Conservation (phyloP, 2,113 vertebrate species). For the Eclectus roratus region DNA sequence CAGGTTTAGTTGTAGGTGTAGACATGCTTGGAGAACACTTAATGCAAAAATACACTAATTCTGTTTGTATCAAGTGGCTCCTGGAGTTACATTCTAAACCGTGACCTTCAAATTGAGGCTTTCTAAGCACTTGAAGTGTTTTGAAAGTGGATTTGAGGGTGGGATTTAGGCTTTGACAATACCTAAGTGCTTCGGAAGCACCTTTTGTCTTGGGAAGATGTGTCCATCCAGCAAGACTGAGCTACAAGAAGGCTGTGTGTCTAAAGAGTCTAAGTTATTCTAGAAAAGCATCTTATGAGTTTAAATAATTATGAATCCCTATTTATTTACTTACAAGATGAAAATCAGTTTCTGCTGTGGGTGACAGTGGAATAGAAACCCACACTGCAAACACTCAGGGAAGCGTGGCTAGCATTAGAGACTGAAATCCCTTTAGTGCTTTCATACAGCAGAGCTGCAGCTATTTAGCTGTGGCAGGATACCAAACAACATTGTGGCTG, state of each 20-base stretch:
- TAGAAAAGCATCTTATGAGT: background rate
- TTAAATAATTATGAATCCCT: slow-evolving; percentile 25
- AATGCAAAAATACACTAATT: background rate
- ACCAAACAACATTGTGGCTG: slow-evolving; percentile 58
- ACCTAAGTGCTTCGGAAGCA: background rate
- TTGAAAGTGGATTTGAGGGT: background rate
- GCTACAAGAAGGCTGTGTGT: background rate
- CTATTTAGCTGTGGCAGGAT: slow-evolving; percentile 48
- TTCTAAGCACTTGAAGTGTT: background rate
- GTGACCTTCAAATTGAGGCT: background rate
- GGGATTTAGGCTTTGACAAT: background rate
- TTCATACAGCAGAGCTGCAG: slow-evolving; percentile 26
- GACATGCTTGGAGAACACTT: background rate
- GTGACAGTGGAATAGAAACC: slow-evolving; percentile 10
- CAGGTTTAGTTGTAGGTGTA: background rate
- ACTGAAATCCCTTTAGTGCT: slow-evolving; percentile 24
- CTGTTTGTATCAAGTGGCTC: background rate
- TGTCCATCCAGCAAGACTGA: background rate
- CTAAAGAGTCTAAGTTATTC: background rate
- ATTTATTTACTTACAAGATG: slow-evolving; percentile 37
- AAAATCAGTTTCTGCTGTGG: slow-evolving; percentile 48
- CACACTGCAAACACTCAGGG: slow-evolving; percentile 18
- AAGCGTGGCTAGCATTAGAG: slow-evolving; percentile 43
- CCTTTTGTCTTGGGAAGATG: background rate
- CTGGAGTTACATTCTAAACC: background rate